Evolutionary conservation across 1,140 invertebrate species (phyloP), one percentile per base, ranked within the genome.

Genomic region (Philopotamus ludificatus): DNA sequence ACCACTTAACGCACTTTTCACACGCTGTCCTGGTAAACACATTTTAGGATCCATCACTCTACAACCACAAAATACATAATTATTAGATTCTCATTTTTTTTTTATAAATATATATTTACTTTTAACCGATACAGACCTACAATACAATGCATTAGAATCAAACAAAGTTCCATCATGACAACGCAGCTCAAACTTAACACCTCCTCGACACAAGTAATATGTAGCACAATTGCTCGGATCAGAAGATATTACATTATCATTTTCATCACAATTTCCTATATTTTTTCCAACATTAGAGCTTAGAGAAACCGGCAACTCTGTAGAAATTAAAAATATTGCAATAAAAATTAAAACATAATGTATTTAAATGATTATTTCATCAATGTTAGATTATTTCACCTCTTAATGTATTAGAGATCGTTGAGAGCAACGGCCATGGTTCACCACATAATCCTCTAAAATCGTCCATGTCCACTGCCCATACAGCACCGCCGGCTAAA

Each of bases 401-500:
- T 64, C 82, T 85, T 3, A 88, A 73, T 21, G 81, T 79, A 39
- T 79, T 79, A 0, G 81, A 83, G 4, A 86, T 83, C 0, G 84
- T 79, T 26, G 79, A 84, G 3, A 88, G 70, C 45, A 88, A 77
- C 0, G 87, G 86, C 82, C 85, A 89, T 18, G 84, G 81, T 45
- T 82, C 75, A 1, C 86, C 87, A 70, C 86, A 89, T 7, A 88
- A 75, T 20, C 86, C 86, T 72, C 85, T 73, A 70, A 87, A 88
- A 67, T 88, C 87, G 66, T 89, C 87, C 68, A 88, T 76, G 72
- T 88, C 87, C 3, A 88, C 75, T 2, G 87, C 82, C 81, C 84
- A 87, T 0, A 89, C 80, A 21, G 86, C 88, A 8, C 85, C 83
- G 12, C 90, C 90, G 3, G 84, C 87, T 22, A 90, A 75, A 60